Conservation (phyloP, 2,797 vertebrate genomes). For the Chiloscyllium punctatum region DNA sequence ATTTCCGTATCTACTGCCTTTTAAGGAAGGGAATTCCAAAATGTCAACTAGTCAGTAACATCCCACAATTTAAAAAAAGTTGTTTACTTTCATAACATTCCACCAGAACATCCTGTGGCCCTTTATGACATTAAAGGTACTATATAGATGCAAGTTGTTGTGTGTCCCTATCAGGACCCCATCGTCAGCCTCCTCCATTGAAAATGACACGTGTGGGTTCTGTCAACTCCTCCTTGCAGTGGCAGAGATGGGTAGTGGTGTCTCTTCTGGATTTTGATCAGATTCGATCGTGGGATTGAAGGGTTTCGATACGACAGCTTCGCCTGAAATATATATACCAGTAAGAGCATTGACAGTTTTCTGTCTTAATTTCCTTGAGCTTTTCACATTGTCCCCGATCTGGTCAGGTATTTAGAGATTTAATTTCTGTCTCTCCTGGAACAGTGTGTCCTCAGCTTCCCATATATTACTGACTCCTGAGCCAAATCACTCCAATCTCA, state of each 20-base stretch:
- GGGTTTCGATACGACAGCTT: background rate
- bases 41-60: no score
- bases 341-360: background rate
- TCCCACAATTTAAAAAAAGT: no score
- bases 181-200: background rate
- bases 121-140: background rate
- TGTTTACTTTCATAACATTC: no score
- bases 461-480: background rate
- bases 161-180: background rate
- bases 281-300: background rate
- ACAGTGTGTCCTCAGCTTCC: background rate
- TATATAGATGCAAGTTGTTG: background rate
- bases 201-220: background rate
- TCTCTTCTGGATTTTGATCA: background rate
- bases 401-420: background rate
- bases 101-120: no score
- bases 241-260: background rate
- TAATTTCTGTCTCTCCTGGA: background rate
- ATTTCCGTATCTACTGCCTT: no score
- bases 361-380: background rate
- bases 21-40: no score
- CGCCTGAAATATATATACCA: background rate
- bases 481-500: background rate
- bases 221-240: background rate
- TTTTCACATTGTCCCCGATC: background rate